These are phyloP conservation scores for Pyrgilauda ruficollis DNA, from an alignment of 2,113 vertebrate genomes.

Conservation along the genomic window DNA sequence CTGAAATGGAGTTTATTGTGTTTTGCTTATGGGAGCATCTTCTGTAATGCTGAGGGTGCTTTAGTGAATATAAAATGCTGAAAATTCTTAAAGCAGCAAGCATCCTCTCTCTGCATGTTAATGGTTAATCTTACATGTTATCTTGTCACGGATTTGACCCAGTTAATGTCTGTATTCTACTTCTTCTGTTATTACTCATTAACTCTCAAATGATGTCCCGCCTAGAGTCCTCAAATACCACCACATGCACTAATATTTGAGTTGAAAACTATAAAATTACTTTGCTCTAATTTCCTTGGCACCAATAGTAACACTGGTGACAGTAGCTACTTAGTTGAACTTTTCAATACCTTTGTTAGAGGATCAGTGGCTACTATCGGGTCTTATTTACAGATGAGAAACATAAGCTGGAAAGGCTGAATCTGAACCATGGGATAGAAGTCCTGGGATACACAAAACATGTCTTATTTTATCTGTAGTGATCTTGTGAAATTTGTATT, in stretches of 20 bases:
- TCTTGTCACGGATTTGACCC: neutral
- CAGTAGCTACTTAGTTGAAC: neutral
- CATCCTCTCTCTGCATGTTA: neutral
- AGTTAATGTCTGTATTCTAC: neutral
- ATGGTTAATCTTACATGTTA: neutral
- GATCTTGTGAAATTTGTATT: neutral
- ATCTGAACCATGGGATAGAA: neutral
- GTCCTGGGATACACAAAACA: neutral
- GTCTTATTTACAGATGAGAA: neutral
- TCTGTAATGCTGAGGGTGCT: neutral
- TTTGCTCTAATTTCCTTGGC: neutral
- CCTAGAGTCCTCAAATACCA: neutral
- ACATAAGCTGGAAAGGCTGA: neutral
- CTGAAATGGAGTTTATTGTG: neutral
- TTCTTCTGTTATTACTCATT: slow-evolving; percentile 9
- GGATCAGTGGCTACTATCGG: neutral
- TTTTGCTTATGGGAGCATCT: neutral
- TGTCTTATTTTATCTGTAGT: neutral
- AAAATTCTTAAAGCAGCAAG: neutral
- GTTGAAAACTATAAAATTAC: neutral
- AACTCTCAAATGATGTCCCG: neutral
- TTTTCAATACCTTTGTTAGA: neutral
- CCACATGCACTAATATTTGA: neutral
- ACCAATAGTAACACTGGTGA: neutral
- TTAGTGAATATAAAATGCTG: neutral